Evolutionary conservation across 2,113 vertebrate genomes (phyloP).

Genomic region (Epinephelus moara): DNA sequence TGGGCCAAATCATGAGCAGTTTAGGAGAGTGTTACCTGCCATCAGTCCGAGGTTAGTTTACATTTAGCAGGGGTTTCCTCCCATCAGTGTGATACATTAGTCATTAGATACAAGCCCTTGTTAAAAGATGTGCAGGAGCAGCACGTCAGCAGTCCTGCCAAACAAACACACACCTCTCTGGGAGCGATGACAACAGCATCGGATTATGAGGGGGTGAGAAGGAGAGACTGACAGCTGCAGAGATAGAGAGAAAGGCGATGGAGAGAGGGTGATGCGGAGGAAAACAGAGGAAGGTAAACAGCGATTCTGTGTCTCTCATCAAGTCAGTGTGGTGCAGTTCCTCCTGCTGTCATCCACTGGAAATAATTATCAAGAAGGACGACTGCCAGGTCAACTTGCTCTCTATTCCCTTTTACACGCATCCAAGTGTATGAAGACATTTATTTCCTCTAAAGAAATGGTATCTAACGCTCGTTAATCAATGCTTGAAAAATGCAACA

Average conservation of each 20-base stretch:
- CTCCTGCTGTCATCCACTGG: conserved; percentile 72
- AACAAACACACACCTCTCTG: conserved; percentile 68
- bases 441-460: conserved; percentile 19
- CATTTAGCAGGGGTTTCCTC: conserved; percentile 51
- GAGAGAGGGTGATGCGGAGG: conserved; percentile 26
- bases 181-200: conserved; percentile 68
- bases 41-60: conserved; percentile 58
- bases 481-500: not conserved
- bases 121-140: conserved; percentile 75
- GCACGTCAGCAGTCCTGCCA: conserved; percentile 61
- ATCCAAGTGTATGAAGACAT: conserved; percentile 16
- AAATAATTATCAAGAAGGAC: conserved; percentile 67
- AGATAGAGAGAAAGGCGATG: conserved; percentile 1
- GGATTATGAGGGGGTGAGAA: conserved; percentile 80
- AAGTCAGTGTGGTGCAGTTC: conserved; percentile 55
- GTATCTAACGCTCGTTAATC: not conserved
- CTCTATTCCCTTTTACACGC: conserved; percentile 16
- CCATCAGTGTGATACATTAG: conserved; percentile 54
- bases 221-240: conserved; percentile 65
- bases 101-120: conserved; percentile 67
- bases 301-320: conserved; percentile 71
- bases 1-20: conserved; percentile 40
- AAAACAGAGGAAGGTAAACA: conserved; percentile 63
- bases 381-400: conserved; percentile 63
- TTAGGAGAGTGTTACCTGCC: conserved; percentile 29